Percentiles rank a stretch among this genome's conserved stretches.
phyloP scores from a whole-genome alignment of 2,888 invertebrate genomes.

The Imbricaverruca yamaguchii region DNA sequence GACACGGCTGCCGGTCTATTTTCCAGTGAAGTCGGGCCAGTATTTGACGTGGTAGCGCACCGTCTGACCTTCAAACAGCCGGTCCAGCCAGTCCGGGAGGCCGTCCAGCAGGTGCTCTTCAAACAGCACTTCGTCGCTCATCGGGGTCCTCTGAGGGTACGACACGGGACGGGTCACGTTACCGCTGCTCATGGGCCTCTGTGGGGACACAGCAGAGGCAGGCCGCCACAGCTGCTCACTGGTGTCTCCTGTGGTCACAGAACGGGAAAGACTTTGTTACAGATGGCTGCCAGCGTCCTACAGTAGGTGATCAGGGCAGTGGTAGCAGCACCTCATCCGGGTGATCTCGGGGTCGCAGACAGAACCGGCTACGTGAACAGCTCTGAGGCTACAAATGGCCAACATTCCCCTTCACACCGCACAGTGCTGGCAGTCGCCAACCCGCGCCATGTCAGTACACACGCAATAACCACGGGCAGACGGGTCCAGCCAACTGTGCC shows the following conservation, averaged over 20 bases:
- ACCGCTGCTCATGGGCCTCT: constrained; percentile 2
- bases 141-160: constrained; percentile 22
- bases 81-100: constrained; percentile 91
- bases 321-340: background rate
- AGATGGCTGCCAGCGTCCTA: background rate
- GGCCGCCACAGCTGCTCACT: too few species aligned
- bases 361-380: too few species aligned
- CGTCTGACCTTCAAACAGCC: constrained; percentile 91
- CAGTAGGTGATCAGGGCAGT: background rate
- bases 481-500: too few species aligned
- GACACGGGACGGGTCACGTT: constrained; percentile 28
- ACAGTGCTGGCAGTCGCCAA: too few species aligned
- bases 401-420: too few species aligned
- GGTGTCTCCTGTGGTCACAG: too few species aligned
- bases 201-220: too few species aligned
- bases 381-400: too few species aligned
- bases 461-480: too few species aligned
- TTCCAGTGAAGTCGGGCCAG: constrained; percentile 79
- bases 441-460: too few species aligned
- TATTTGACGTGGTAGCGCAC: constrained; percentile 92
- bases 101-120: constrained; percentile 80
- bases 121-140: constrained; percentile 44
- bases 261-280: background rate
- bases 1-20: constrained; percentile 21
- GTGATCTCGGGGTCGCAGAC: too few species aligned